phyloP scores from a whole-genome alignment of 2,888 invertebrate species.

The Dolomedes plantarius region DNA sequence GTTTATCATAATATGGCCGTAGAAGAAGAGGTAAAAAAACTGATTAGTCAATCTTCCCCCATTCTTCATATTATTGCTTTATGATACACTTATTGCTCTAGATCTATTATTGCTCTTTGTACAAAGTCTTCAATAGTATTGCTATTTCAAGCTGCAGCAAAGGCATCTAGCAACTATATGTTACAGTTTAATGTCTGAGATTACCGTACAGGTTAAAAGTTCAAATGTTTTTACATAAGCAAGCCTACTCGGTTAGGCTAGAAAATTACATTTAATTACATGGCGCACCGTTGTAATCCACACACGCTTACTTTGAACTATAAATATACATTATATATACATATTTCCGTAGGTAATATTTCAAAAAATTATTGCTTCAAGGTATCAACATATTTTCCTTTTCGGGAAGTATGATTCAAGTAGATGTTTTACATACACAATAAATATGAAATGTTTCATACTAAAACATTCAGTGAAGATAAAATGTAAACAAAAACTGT shows the following conservation, averaged over 20 bases:
- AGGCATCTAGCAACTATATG: conserved; percentile 58
- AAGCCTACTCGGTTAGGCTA: background rate
- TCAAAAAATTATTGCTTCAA: conserved; percentile 26
- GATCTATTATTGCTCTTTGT: conserved; percentile 63
- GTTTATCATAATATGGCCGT: conserved; percentile 25
- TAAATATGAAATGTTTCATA: no score
- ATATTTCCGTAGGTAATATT: background rate
- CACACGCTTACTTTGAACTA: conserved; percentile 32
- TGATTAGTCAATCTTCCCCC: conserved; percentile 13
- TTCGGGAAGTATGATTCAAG: no score
- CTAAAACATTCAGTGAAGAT: no score
- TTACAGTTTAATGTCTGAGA: conserved; percentile 23
- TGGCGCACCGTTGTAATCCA: background rate
- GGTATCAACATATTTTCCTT: background rate
- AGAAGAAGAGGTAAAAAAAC: conserved; percentile 22
- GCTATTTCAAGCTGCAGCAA: conserved; percentile 36
- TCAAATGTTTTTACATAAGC: background rate
- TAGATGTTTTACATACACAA: no score
- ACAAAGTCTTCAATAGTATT: conserved; percentile 37
- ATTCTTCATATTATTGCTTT: conserved; percentile 62
- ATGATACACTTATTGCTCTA: conserved; percentile 70
- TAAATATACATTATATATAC: conserved; percentile 23
- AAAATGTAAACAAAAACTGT: no score
- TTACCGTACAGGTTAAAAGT: background rate
- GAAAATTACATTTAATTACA: background rate